Conservation (phyloP, 2,888 invertebrate species). For the Willowsia nigromaculata region DNA sequence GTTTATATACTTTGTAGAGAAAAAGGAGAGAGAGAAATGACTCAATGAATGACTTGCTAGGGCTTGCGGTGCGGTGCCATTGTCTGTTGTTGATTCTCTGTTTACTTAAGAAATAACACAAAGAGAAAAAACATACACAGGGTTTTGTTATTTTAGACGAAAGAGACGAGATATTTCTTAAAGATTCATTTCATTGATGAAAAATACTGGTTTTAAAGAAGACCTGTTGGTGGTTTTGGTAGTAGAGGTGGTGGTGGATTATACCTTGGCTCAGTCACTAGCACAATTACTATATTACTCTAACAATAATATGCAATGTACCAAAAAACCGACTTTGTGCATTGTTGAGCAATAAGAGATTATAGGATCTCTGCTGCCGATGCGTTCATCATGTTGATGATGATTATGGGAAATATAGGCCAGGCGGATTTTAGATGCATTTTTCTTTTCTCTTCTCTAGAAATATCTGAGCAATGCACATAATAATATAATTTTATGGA, state of each 20-base stretch:
- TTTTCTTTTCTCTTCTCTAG: conserved; percentile 5
- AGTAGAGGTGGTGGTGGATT: not conserved
- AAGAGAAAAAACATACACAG: no score
- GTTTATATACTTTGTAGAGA: not conserved
- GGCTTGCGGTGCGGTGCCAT: not conserved
- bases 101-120: conserved; percentile 17
- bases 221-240: conserved; percentile 15
- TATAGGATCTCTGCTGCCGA: not conserved
- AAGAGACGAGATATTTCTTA: not conserved
- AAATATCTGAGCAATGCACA: not conserved
- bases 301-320: not conserved
- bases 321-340: not conserved
- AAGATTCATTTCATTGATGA: conserved; percentile 65
- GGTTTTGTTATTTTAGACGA: no score
- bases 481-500: not conserved
- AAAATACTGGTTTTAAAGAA: conserved; percentile 65
- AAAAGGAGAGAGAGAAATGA: conserved; percentile 48
- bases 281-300: not conserved
- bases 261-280: not conserved
- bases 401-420: conserved; percentile 25
- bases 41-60: conserved; percentile 54
- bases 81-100: conserved; percentile 25
- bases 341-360: not conserved
- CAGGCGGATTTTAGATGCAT: conserved; percentile 32
- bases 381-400: not conserved